Evolutionary conservation across 2,797 vertebrate genomes (phyloP).

Genomic region (Loriculus beryllinus): DNA sequence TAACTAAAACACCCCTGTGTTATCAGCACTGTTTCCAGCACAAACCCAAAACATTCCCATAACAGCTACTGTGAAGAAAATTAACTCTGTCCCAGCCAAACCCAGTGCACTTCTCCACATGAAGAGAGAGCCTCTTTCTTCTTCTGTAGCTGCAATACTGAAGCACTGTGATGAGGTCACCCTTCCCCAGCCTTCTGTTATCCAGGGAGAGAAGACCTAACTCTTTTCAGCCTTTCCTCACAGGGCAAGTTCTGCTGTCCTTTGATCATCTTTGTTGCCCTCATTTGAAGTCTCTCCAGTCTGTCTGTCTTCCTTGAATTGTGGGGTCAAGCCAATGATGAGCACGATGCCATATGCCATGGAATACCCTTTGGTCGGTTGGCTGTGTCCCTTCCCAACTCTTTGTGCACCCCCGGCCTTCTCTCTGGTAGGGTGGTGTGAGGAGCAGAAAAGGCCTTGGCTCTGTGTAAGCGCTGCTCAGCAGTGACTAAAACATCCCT

Average conservation of each 20-base stretch:
- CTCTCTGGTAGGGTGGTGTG: neutral
- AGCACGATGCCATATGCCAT: neutral
- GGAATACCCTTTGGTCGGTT: neutral
- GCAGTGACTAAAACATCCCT: neutral
- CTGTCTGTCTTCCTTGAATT: neutral
- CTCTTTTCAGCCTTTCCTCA: neutral
- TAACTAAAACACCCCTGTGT: neutral
- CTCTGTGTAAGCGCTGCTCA: neutral
- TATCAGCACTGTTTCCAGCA: neutral
- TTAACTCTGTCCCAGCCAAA: neutral
- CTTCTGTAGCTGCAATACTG: neutral
- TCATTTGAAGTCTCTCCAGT: neutral
- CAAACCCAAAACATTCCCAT: neutral
- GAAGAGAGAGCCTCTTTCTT: neutral
- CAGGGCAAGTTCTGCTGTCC: neutral
- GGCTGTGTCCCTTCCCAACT: neutral
- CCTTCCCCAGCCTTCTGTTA: neutral
- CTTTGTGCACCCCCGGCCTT: neutral
- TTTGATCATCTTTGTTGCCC: neutral
- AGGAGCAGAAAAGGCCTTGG: neutral
- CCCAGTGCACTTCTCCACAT: neutral
- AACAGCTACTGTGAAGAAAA: neutral
- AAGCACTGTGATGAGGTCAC: neutral
- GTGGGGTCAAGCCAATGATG: neutral
- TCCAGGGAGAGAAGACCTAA: neutral